A percentile compares a stretch with the other conserved stretches of the same genome.
phyloP scores from a whole-genome alignment of 2,797 vertebrate species.

The Carduelis carduelis region DNA sequence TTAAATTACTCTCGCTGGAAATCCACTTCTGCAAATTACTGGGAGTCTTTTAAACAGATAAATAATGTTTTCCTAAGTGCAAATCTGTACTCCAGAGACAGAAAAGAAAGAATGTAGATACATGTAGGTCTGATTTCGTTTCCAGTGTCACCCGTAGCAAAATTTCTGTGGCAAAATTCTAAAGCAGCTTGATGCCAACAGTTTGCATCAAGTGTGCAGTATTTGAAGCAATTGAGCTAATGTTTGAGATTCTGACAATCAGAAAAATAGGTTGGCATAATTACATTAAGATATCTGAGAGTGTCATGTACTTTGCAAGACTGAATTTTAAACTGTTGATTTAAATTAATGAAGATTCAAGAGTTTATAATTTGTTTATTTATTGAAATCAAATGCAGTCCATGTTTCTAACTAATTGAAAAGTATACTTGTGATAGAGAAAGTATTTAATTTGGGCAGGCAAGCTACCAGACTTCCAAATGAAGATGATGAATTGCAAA shows the following conservation, averaged over 20 bases:
- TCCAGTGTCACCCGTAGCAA: background rate
- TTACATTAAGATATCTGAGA: constrained; percentile 63
- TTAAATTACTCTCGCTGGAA: background rate
- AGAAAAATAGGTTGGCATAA: constrained; percentile 35
- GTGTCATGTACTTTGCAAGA: constrained; percentile 43
- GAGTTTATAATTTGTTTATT: constrained; percentile 60
- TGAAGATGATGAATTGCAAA: constrained; percentile 78
- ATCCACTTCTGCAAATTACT: background rate
- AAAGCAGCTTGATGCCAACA: background rate
- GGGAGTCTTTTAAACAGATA: background rate
- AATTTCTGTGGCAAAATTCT: background rate
- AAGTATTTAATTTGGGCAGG: constrained; percentile 72
- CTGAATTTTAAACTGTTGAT: constrained; percentile 63
- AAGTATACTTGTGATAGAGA: constrained; percentile 66
- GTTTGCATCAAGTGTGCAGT: background rate
- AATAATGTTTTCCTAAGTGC: background rate
- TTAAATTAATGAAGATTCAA: constrained; percentile 63
- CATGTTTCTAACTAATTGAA: constrained; percentile 65
- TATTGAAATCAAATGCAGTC: constrained; percentile 65
- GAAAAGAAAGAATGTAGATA: background rate
- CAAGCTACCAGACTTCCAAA: constrained; percentile 70
- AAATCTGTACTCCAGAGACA: background rate
- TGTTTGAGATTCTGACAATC: constrained; percentile 24
- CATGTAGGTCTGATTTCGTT: background rate
- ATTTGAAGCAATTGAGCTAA: constrained; percentile 31